Evolutionary conservation across 2,113 vertebrate species (phyloP), one percentile per base, ranked within the genome.

Genomic region (Nycticryphes semicollaris): DNA sequence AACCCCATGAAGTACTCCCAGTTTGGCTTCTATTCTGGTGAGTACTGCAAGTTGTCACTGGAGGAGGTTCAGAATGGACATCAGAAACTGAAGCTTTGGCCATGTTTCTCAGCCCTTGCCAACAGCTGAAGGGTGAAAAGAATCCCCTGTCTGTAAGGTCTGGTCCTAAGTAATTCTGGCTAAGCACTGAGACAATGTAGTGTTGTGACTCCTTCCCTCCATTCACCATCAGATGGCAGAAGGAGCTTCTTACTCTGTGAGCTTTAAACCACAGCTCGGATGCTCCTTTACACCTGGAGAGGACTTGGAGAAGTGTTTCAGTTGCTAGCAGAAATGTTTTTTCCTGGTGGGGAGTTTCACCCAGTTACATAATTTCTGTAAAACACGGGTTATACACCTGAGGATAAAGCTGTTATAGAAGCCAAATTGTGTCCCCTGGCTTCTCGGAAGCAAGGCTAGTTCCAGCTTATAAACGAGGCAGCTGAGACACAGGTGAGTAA

Each of bases 211-310:
- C 79, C 83, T 90, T 88, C 39, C 83, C 75, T 79, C 28, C 27
- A 2, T 39, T 92, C 86, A 33, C 93, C 94, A 94, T 96, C 83
- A 86, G 96, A 9, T 92, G 89, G 93, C 94, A 96, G 93, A 94
- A 95, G 79, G 91, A 94, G 72, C 57, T 79, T 17, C 96, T 86
- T 20, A 3, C 91, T 68, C 78, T 45, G 67, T 45, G 35, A 66
- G 45, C 60, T 86, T 54, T 78, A 66, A 86, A 60, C 60, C 72
- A 63, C 6, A 25, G 43, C n/a, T 74, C 39, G 9, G 62, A 35
- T 66, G 70, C 27, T 35, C 25, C 53, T 79, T 59, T 63, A 7
- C 62, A 72, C 39, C 41, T 25, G 6, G 17, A 48, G 24, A 27
- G 14, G 53, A 28, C 25, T 12, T 13, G 70, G 31, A 43, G 56